Evolutionary conservation across 1,140 invertebrate species (phyloP).

Genomic region (Adelges cooleyi): DNA sequence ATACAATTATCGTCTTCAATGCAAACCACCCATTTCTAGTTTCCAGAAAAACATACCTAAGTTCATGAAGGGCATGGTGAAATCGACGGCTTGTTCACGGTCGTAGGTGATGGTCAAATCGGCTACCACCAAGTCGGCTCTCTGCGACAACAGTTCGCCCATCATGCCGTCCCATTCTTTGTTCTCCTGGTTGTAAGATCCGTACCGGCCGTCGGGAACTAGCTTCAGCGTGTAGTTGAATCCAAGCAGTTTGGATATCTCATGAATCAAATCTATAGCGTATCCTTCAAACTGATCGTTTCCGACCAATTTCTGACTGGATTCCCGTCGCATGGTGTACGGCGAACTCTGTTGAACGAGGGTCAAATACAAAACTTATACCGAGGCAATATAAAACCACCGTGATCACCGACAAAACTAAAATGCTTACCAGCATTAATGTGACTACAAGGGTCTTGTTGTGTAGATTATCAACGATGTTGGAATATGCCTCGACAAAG

Average conservation of each 20-base stretch:
- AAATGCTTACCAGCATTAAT: conserved; percentile 68
- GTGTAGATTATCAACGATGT: conserved; percentile 74
- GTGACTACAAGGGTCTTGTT: conserved; percentile 88
- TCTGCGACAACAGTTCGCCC: conserved; percentile 61
- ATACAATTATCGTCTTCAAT: too few species aligned
- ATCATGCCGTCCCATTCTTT: conserved; percentile 94
- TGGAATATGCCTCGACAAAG: conserved; percentile 66
- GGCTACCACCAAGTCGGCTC: conserved; percentile 81
- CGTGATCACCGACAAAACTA: not conserved
- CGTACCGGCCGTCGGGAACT: conserved; percentile 70
- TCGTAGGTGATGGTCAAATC: conserved; percentile 86
- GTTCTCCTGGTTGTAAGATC: conserved; percentile 59
- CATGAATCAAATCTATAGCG: conserved; percentile 72
- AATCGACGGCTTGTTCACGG: conserved; percentile 71
- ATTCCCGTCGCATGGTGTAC: conserved; percentile 81
- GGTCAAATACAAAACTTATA: too few species aligned
- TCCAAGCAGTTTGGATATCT: conserved; percentile 74
- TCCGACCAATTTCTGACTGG: conserved; percentile 62
- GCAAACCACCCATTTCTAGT: too few species aligned
- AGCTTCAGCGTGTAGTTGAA: conserved; percentile 82
- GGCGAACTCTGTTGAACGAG: conserved; percentile 62
- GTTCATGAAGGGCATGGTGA: conserved; percentile 85
- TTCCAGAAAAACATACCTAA: conserved; percentile 44
- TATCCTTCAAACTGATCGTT: conserved; percentile 84
- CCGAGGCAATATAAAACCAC: not conserved